These are phyloP conservation scores for Mastacembelus armatus DNA, from an alignment of 2,797 vertebrate species.

Conservation along the genomic window DNA sequence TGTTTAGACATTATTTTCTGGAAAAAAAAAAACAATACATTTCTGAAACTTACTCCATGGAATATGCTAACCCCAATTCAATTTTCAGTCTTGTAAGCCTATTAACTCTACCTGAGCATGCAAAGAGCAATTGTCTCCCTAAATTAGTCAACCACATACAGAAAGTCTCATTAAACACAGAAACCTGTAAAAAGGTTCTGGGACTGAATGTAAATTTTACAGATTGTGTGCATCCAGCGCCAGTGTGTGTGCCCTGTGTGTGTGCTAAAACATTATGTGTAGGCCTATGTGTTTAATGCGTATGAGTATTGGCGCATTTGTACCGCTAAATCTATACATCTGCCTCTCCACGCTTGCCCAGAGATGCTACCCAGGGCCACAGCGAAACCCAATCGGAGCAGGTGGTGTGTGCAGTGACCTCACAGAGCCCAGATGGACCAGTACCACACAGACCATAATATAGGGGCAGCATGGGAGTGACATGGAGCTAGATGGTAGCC, in stretches of 20 bases:
- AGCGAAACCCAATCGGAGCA: conserved; percentile 69
- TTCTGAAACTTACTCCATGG: conserved; percentile 56
- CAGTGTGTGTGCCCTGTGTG: conserved; percentile 5
- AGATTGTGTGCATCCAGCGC: conserved; percentile 26
- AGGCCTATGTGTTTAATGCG: conserved; percentile 28
- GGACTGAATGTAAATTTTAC: conserved; percentile 47
- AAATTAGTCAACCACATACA: conserved; percentile 71
- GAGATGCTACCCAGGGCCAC: conserved; percentile 65
- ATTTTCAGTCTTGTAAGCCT: conserved; percentile 62
- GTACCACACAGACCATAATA: conserved; percentile 54
- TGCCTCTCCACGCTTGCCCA: conserved; percentile 62
- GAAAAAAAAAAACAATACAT: conserved; percentile 36
- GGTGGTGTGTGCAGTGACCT: conserved; percentile 83
- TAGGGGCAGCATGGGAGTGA: conserved; percentile 58
- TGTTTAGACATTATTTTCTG: conserved; percentile 24
- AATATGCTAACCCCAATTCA: conserved; percentile 54
- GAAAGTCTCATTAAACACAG: conserved; percentile 75
- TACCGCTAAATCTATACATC: conserved; percentile 74
- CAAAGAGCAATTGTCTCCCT: conserved; percentile 72
- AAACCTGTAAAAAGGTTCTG: conserved; percentile 61
- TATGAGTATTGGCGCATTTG: conserved; percentile 60
- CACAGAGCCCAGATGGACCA: conserved; percentile 79
- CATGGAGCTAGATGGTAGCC: conserved; percentile 44
- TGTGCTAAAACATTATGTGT: conserved; percentile 16
- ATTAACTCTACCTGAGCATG: conserved; percentile 75